phyloP scores from a whole-genome alignment of 2,888 invertebrate species.

The Liopterus haemorrhoidalis region DNA sequence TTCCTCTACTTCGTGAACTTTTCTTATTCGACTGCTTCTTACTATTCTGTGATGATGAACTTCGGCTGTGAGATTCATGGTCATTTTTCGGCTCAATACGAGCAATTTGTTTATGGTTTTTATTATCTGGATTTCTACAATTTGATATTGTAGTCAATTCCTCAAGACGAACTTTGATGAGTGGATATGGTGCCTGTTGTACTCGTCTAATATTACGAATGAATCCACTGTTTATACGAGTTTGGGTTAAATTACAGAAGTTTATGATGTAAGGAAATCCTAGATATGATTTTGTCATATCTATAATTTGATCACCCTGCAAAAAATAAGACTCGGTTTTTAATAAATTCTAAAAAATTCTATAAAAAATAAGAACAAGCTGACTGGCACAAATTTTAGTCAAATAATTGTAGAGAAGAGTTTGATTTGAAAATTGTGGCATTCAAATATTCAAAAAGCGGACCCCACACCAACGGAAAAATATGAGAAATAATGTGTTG shows the following conservation, averaged over 20 bases:
- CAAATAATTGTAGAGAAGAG: too few relatives aligned
- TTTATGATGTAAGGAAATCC: constrained; percentile 70
- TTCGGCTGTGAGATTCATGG: constrained; percentile 12
- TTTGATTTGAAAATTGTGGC: too few relatives aligned
- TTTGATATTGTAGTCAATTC: constrained; percentile 44
- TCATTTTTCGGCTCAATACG: constrained; percentile 35
- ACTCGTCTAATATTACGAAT: constrained; percentile 66
- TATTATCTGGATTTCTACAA: constrained; percentile 23
- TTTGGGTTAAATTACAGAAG: constrained; percentile 69
- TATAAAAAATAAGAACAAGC: too few relatives aligned
- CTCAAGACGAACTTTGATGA: constrained; percentile 60
- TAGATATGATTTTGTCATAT: constrained; percentile 62
- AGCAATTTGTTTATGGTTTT: constrained; percentile 9
- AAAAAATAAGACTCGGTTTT: constrained; percentile 32
- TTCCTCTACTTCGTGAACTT: constrained; percentile 44
- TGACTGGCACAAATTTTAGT: too few relatives aligned
- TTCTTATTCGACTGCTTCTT: constrained; percentile 46
- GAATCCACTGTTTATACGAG: constrained; percentile 65
- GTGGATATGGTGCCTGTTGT: constrained; percentile 77
- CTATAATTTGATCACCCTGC: constrained; percentile 66
- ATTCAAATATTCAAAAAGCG: too few relatives aligned
- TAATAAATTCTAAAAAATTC: too few relatives aligned
- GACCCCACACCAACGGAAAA: too few relatives aligned
- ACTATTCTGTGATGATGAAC: constrained; percentile 32
- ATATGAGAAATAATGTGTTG: too few relatives aligned